Base-by-base conservation (phyloP, 2,888 invertebrate genomes). In the Drosophila nr. perissopoda region DNA sequence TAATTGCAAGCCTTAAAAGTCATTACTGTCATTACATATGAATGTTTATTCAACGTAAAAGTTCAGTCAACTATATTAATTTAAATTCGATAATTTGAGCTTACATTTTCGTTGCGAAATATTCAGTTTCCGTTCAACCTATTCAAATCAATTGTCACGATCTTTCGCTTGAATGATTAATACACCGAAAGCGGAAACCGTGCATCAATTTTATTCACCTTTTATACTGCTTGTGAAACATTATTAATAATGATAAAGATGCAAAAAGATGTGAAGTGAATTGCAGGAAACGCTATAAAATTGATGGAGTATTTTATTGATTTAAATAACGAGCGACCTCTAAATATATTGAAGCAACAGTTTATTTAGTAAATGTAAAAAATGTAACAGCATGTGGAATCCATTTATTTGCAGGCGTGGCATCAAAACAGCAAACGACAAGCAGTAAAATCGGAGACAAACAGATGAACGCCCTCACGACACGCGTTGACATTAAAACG, bases 401-500 rank as follows among this genome's bases (percentile, higher is more conserved):
- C 56, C 61, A 79, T 54, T 60, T 57, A n/a, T 4, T 27, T 13
- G 21, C 16, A 27, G 29, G 38, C 54, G 54, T 36, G 62, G 11
- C 36, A 16, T 38, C 54, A 61, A 57, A 69, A 29, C 34, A 69
- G 65, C 61, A 67, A 31, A 25, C 53, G 63, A 29, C 31, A 65
- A 29, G 72, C 69, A 66, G 65, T 83, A 79, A 83, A 74, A 79
- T 79, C 65, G 69, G 54, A 33, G 57, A 34, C 72, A 70, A 70
- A 49, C 67, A 75, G 66, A 71, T 76, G 69, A 65, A 69, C 57
- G 70, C 68, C 67, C 69, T 49, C 61, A 51, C 63, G 73, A 67
- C 83, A 83, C 80, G 83, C 86, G 58, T 76, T 65, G 78, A 80
- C 87, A 86, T 83, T 83, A 77, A 89, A 83, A 64, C 67, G 59